Evolutionary conservation across 2,797 vertebrate species (phyloP).

Genomic region (Thalassophryne amazonica): DNA sequence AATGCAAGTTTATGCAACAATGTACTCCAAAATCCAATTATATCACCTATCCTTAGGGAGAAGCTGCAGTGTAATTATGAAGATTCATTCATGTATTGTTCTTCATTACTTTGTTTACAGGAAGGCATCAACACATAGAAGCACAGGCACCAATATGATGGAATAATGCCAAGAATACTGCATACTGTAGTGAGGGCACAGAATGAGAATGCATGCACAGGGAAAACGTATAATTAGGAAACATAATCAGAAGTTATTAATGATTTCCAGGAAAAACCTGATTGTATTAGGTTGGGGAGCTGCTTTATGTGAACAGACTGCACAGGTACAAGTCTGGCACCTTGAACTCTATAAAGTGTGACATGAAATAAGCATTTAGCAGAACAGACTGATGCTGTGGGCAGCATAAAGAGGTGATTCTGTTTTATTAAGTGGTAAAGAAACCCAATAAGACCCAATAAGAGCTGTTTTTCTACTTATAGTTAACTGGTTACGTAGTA

Average conservation of each 20-base stretch:
- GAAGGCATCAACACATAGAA: not conserved
- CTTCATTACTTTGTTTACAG: not conserved
- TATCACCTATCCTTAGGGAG: not conserved
- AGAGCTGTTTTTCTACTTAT: constrained; percentile 62
- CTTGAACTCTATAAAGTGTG: constrained; percentile 10
- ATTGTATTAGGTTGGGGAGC: no score
- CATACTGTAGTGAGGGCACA: not conserved
- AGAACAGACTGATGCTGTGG: constrained; percentile 20
- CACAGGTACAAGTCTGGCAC: constrained; percentile 13
- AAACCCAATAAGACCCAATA: constrained; percentile 41
- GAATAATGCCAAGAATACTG: not conserved
- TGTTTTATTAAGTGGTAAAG: constrained; percentile 39
- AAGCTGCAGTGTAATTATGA: not conserved
- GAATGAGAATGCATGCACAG: not conserved
- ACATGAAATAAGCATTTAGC: constrained; percentile 14
- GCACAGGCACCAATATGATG: not conserved
- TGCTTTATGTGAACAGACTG: not conserved
- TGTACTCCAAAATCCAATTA: not conserved
- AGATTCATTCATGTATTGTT: not conserved
- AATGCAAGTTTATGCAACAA: not conserved
- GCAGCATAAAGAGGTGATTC: constrained; percentile 9
- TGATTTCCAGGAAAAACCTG: not conserved
- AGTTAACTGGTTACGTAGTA: constrained; percentile 52
- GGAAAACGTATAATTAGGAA: not conserved
- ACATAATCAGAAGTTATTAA: not conserved